Evolutionary conservation across 2,888 invertebrate genomes (phyloP).

Genomic region (Agonopterix arenella): DNA sequence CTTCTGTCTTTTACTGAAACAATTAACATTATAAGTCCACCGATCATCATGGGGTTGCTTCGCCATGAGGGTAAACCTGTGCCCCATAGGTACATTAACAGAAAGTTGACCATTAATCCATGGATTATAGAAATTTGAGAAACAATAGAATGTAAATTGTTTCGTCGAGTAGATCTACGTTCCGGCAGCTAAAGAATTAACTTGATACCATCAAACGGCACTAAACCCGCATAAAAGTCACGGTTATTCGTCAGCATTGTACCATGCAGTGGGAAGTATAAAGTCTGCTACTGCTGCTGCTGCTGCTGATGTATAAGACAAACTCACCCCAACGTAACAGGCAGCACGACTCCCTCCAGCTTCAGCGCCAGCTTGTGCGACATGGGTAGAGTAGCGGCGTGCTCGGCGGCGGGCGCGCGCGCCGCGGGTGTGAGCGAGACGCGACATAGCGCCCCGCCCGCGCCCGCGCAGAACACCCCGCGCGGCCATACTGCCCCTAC

Average conservation of each 20-base stretch:
- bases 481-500: constrained; percentile 87
- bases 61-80: no score
- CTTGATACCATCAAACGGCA: no score
- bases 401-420: constrained; percentile 81
- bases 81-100: no score
- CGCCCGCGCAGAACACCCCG: constrained; percentile 84
- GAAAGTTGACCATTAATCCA: no score
- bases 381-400: constrained; percentile 88
- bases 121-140: no score
- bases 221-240: no score
- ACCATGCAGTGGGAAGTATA: no score
- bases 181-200: no score
- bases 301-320: background rate
- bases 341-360: constrained; percentile 94
- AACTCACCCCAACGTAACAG: constrained; percentile 81
- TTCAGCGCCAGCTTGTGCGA: constrained; percentile 93
- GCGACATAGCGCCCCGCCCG: constrained; percentile 75
- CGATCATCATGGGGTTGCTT: background rate
- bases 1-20: constrained; percentile 38
- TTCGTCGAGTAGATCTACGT: no score
- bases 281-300: no score
- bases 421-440: constrained; percentile 58
- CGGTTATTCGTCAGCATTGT: no score
- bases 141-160: no score
- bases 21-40: background rate